Base-by-base conservation (phyloP, 2,888 invertebrate species). In the Ephialtes manifestator region DNA sequence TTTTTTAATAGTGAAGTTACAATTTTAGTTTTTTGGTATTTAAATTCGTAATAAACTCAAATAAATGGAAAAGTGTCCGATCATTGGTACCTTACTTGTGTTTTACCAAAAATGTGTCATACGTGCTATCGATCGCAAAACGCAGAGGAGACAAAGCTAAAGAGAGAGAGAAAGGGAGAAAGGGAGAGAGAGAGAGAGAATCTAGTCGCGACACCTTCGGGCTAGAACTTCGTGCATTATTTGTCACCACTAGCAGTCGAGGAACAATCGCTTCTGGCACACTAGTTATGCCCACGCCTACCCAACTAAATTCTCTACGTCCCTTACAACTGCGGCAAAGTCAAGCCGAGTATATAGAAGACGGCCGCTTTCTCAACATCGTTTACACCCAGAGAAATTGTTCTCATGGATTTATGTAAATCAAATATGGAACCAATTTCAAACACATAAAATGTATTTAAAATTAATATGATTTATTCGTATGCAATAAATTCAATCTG, bases 151-250 rank as follows among this genome's bases (percentile, higher is more conserved):
- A 24, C 68, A 15, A 68, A 68, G 68, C 68, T 15, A 7, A 8
- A 24, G 43, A 46, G 31, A 63, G n/a, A 20, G 43, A 46, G 60
- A 60, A 4, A 18, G 20, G 55, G 55, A 60, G 20, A 31, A 20
- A 18, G 2, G 5, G 24, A 51, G 15, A 8, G 13, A 24, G 70
- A 48, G 39, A 28, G 79, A 55, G 55, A 46, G 18, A 15, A 15
- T 35, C 24, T 28, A 76, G 77, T 35, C 67, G 55, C 35, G 71
- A 72, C 71, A 72, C 39, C 71, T 53, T 82, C 46, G 63, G 63
- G 39, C 46, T 65, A 53, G 24, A 76, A 71, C 76, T 82, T 71
- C n/a, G 53, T 77, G 24, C 76, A 77, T 76, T 76, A 76, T 76
- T 63, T 68, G 76, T 82, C 71, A 63, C 53, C 31, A 65, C 76